Evolutionary conservation across 1,140 invertebrate species (phyloP).

Genomic region (Drosophila persimilis): DNA sequence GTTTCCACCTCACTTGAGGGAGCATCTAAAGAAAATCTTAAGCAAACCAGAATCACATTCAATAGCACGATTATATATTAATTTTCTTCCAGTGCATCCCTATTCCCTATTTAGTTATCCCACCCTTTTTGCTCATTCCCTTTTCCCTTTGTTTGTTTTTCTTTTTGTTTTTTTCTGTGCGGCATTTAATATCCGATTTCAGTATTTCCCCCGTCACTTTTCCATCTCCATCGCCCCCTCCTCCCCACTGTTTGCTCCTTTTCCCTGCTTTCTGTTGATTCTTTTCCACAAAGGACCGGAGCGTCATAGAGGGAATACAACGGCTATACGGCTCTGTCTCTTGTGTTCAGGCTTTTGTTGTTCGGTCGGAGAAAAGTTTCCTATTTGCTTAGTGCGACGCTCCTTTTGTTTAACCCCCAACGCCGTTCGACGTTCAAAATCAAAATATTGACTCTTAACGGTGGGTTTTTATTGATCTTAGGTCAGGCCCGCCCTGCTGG

Average conservation of each 20-base stretch:
- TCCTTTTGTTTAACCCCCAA: slow-evolving; percentile 56
- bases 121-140: slow-evolving; percentile 27
- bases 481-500: background rate
- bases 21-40: too few species aligned
- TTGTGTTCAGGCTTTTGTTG: slow-evolving; percentile 16
- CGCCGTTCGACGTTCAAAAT: slow-evolving; percentile 44
- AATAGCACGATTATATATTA: too few species aligned
- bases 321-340: slow-evolving; percentile 14
- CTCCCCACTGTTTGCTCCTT: slow-evolving; percentile 3
- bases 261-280: slow-evolving; percentile 25
- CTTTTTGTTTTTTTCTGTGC: slow-evolving; percentile 48
- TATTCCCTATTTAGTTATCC: too few species aligned
- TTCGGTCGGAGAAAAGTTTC: slow-evolving; percentile 56
- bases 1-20: too few species aligned
- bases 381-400: slow-evolving; percentile 68
- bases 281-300: slow-evolving; percentile 47
- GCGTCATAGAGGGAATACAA: slow-evolving; percentile 21
- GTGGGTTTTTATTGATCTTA: slow-evolving; percentile 60
- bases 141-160: slow-evolving; percentile 30
- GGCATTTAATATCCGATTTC: slow-evolving; percentile 80
- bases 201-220: slow-evolving; percentile 35
- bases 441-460: slow-evolving; percentile 77
- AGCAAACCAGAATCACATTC: too few species aligned
- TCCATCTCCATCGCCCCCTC: background rate
- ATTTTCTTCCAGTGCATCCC: too few species aligned